Evolutionary conservation across 2,888 invertebrate genomes (phyloP), one percentile per base, ranked within the genome.

Genomic region (Drosophila aldrichi): DNA sequence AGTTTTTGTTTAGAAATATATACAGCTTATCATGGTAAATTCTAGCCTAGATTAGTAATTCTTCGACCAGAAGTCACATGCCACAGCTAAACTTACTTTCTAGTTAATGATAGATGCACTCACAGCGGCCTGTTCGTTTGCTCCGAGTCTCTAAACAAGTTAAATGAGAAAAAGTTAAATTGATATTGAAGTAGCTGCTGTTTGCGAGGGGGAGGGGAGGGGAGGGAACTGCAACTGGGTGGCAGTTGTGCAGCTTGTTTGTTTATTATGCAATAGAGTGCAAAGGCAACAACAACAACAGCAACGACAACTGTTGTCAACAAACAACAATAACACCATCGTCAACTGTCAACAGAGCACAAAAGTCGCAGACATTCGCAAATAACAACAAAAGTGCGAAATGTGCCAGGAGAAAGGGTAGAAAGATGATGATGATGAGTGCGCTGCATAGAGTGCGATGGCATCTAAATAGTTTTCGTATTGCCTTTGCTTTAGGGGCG

Each of bases 211-310:
- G 1, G 8, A 14, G 38, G 0, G 18, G 5, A 10, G 1, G 8
- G n/a, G 1, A 1, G 36, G n/a, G 1, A 1, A 22, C 36, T 36
- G n/a, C 40, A 40, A 8, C 16, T 25, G 38, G 20, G 8, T 36
- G 36, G 44, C 10, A 25, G 25, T 10, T 29, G 60, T 46, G 29
- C 46, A 61, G 65, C 58, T 69, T 67, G 64, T 67, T 69, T 70
- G 59, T 60, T 63, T 70, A 73, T 82, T 88, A 84, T 85, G 82
- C 88, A 82, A 82, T 70, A 67, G 82, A 88, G 82, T 83, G 83
- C 89, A 83, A 56, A 55, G 57, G 73, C 60, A 77, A 34, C 58
- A 46, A n/a, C 58, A 43, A 29, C 46, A 48, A 43, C 65, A 62
- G 59, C 55, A 71, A 61, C 46, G 32, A 48, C 18, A 36, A 58